Conservation (phyloP, 2,888 invertebrate species). For the Ethmia dodecea region DNA sequence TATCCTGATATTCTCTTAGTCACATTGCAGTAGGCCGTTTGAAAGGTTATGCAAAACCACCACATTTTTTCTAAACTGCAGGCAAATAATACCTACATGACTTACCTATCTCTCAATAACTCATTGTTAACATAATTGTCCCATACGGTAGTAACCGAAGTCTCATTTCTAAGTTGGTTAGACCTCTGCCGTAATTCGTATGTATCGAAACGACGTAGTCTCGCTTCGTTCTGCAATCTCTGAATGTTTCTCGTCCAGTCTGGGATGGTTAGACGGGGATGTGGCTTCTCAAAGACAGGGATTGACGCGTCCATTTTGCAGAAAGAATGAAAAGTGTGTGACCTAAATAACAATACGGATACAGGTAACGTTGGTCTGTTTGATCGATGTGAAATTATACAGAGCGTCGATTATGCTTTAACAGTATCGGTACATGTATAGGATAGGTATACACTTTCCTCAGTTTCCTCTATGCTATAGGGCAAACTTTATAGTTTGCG, state of each 20-base stretch:
- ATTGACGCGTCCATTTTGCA: conserved; percentile 57
- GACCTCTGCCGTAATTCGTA: conserved; percentile 84
- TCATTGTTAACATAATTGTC: conserved; percentile 86
- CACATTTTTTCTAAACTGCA: too few relatives aligned
- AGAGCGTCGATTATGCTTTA: too few relatives aligned
- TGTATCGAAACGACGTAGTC: conserved; percentile 81
- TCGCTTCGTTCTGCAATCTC: conserved; percentile 83
- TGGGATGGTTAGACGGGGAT: conserved; percentile 80
- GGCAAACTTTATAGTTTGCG: too few relatives aligned
- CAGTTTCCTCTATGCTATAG: too few relatives aligned
- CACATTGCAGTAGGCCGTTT: too few relatives aligned
- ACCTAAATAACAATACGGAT: too few relatives aligned
- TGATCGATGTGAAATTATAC: conserved; percentile 29
- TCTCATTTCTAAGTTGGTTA: conserved; percentile 85
- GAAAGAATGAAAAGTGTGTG: neutral
- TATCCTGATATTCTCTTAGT: too few relatives aligned
- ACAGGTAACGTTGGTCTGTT: conserved; percentile 19
- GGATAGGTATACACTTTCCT: too few relatives aligned
- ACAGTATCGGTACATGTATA: too few relatives aligned
- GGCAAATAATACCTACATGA: too few relatives aligned
- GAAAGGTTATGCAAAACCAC: too few relatives aligned
- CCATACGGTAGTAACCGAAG: conserved; percentile 85
- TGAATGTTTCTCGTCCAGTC: conserved; percentile 89
- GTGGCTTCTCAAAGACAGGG: conserved; percentile 80
- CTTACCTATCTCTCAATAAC: conserved; percentile 81